phyloP scores from a whole-genome alignment of 1,140 invertebrate species.

The Drosophila parabipectinata region DNA sequence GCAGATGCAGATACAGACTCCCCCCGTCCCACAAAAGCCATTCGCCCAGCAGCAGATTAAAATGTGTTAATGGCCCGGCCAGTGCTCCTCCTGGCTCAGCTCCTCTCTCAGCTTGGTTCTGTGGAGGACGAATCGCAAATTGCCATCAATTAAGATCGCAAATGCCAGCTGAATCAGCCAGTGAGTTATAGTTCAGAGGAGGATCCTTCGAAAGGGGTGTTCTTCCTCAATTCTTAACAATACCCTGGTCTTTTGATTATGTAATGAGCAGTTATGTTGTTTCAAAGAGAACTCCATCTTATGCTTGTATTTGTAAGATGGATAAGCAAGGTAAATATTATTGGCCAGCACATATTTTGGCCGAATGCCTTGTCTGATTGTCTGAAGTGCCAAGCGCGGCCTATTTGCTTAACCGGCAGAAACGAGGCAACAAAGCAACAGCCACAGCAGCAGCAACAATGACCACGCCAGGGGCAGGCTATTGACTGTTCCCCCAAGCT shows the following conservation, averaged over 20 bases:
- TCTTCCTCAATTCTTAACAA: too few relatives aligned
- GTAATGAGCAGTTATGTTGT: too few relatives aligned
- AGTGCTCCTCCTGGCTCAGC: too few relatives aligned
- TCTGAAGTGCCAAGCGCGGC: slow-evolving; percentile 47
- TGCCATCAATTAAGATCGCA: slow-evolving; percentile 77
- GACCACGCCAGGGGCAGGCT: slow-evolving; percentile 6
- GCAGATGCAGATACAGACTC: slow-evolving; percentile 19
- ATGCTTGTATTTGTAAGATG: not conserved
- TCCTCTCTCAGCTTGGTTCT: too few relatives aligned
- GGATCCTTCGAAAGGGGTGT: too few relatives aligned
- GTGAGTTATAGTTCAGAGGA: slow-evolving; percentile 11
- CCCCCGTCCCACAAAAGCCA: slow-evolving; percentile 66
- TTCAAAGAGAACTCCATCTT: too few relatives aligned
- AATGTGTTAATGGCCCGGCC: slow-evolving; percentile 74
- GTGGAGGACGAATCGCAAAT: slow-evolving; percentile 50
- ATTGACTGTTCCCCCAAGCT: slow-evolving; percentile 22
- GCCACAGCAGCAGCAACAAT: slow-evolving; percentile 8
- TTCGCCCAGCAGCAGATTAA: slow-evolving; percentile 75
- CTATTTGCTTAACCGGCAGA: slow-evolving; percentile 57
- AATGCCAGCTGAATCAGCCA: slow-evolving; percentile 47
- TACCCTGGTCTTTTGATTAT: too few relatives aligned
- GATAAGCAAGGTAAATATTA: slow-evolving; percentile 10
- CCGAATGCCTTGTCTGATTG: slow-evolving; percentile 56
- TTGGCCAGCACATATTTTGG: slow-evolving; percentile 19
- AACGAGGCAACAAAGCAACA: slow-evolving; percentile 22